Base-by-base conservation (phyloP, 2,888 invertebrate genomes). In the Alviniconcha strummeri region DNA sequence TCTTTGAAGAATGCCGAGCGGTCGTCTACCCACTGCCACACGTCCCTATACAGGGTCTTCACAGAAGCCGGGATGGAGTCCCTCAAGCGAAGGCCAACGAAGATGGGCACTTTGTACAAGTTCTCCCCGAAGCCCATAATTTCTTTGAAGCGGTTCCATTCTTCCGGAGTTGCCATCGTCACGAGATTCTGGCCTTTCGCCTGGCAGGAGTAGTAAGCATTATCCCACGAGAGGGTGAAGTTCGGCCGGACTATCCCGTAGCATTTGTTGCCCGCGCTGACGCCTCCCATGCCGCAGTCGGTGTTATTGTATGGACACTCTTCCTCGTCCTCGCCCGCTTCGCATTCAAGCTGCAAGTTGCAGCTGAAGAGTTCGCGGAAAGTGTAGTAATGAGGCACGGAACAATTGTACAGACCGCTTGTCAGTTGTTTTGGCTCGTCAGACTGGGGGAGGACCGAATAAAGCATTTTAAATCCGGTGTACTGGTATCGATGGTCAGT, bases 1-100 rank as follows among this genome's bases (percentile, higher is more conserved):
- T 15, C n/a, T 6, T 69, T 69, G 69, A n/a, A 69, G 69, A 69
- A 69, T 15, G 69, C 69, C n/a, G 69, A 1, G 17, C 69, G 15
- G 69, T 69, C n/a, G 69, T 69, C 69, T n/a, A 69, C 69, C 69
- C 69, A 69, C 17, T 69, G 15, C 69, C 69, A 69, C 17, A 69
- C 69, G 69, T 69, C 69, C 69, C 2, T n/a, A 17, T 69, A 69
- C 17, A 69, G 69, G n/a, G 69, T 6, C 69, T 15, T n/a, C 69
- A 69, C 69, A 2, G 69, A 15, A 13, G 69, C 69, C 6, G 13
- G 17, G n/a, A n/a, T 69, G 69, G 17, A n/a, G n/a, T 69, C 69
- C 7, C 6, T 69, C 15, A 15, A 17, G n/a, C n/a, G 69, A 69
- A 69, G 69, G 17, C 69, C 69, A 13, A 69, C n/a, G n/a, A 69